Base-by-base conservation (phyloP, 2,113 vertebrate species). In the Conger conger region DNA sequence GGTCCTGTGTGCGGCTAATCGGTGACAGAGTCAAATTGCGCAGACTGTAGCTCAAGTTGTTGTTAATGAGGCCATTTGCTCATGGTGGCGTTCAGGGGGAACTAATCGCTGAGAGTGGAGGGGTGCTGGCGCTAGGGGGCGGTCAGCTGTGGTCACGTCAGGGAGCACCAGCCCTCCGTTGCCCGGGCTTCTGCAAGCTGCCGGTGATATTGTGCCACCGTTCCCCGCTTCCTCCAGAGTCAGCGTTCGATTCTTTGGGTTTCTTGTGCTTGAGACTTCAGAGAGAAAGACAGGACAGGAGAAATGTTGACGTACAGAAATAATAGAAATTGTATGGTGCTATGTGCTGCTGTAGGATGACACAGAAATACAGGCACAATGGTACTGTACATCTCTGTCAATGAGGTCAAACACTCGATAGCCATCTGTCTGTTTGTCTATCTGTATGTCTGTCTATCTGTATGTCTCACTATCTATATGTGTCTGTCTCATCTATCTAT, bases 21-120 rank as follows among this genome's bases (percentile, higher is more conserved):
- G 91, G 91, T 88, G 91, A 92, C 84, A 92, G 87, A 93, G 91
- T 93, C 90, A 91, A 92, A 93, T 92, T 93, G 93, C 92, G 92
- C 92, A 90, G 90, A 87, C 92, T 76, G 83, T 90, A 89, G 90
- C 92, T 93, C 89, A 90, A 86, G 89, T 91, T 89, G 88, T 92
- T 91, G 90, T 93, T 95, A 95, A 95, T 95, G 94, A 94, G 91
- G 87, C 92, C 89, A 93, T 95, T 95, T 94, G 94, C 90, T 92
- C 90, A 90, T 88, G 91, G 91, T 90, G 82, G 84, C 89, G 89
- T 91, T 94, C 92, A 92, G 89, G 92, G 90, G 92, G 89, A 93
- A 92, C 93, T 93, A 93, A 94, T 93, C 91, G 92, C 83, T 90
- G 89, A 94, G 92, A 92, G 87, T 89, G 90, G 92, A 92, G 89